Conservation (phyloP, 30 jellyfish, hydroid and myxozoan genomes). For the Hydractinia symbiolongicarpus region DNA sequence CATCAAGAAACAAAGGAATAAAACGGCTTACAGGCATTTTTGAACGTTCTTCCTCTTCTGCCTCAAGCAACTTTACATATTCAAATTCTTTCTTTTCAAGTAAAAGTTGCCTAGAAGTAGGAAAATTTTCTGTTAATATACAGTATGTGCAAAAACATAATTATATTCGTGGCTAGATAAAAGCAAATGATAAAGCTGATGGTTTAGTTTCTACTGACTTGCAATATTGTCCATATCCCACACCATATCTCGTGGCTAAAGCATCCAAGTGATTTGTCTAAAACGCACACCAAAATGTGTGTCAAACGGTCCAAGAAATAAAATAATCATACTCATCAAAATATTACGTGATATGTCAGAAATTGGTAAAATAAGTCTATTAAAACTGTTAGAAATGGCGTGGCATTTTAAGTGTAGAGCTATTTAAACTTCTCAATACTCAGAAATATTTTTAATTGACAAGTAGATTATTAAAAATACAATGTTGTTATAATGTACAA, state of each 20-base stretch:
- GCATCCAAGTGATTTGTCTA: slow-evolving; percentile 55
- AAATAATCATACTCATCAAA: no score
- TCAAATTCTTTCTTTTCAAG: slow-evolving; percentile 79
- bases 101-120: slow-evolving; percentile 51
- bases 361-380: neutral
- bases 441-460: no score
- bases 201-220: slow-evolving; percentile 32
- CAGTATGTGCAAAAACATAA: neutral
- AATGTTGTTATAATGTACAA: no score
- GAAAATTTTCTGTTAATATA: neutral
- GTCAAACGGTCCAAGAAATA: no score
- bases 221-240: slow-evolving; percentile 64
- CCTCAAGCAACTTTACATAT: slow-evolving; percentile 69
- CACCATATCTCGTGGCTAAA: slow-evolving; percentile 73
- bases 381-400: no score
- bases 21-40: slow-evolving; percentile 68
- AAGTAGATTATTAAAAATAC: no score
- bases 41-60: slow-evolving; percentile 87
- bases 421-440: no score
- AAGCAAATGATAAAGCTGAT: neutral
- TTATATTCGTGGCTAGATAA: neutral
- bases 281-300: neutral
- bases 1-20: no score
- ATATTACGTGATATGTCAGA: neutral
- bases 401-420: no score